These are phyloP conservation scores for Leptonema lineaticorne DNA, from an alignment of 1,140 invertebrate genomes.

Conservation along the genomic window DNA sequence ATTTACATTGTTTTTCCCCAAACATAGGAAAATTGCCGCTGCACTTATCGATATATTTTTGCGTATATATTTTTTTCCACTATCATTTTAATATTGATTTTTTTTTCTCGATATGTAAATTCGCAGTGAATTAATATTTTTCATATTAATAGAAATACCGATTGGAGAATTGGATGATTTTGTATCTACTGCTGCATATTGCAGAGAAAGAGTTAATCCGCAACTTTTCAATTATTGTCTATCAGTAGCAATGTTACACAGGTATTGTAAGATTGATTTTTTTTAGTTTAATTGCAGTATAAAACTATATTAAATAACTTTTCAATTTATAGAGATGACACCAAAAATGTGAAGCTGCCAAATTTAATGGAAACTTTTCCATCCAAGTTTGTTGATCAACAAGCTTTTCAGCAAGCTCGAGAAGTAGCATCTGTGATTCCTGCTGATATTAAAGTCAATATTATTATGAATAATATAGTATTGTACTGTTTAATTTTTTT, in stretches of 20 bases:
- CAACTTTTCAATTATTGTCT: conserved; percentile 76
- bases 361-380: conserved; percentile 61
- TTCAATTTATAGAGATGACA: conserved; percentile 51
- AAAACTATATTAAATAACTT: background rate
- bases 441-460: conserved; percentile 37
- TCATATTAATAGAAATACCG: conserved; percentile 47
- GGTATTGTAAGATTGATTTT: conserved; percentile 41
- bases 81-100: conserved; percentile 19
- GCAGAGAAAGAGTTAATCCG: conserved; percentile 70
- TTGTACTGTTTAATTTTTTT: background rate
- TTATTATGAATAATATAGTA: background rate
- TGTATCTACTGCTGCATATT: conserved; percentile 65
- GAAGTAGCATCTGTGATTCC: conserved; percentile 50
- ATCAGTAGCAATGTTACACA: conserved; percentile 72
- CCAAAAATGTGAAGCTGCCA: conserved; percentile 53
- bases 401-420: conserved; percentile 55
- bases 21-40: conserved; percentile 58
- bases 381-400: conserved; percentile 57
- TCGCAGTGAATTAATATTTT: conserved; percentile 45
- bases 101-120: conserved; percentile 52
- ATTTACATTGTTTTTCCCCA: conserved; percentile 62
- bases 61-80: conserved; percentile 46
- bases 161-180: conserved; percentile 60
- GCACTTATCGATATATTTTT: conserved; percentile 58
- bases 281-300: background rate